Percentiles rank a stretch among this genome's conserved stretches.
These are phyloP conservation scores for Peromyscus attwateri DNA, from an alignment of 2,797 vertebrate species.

Conservation along the genomic window DNA sequence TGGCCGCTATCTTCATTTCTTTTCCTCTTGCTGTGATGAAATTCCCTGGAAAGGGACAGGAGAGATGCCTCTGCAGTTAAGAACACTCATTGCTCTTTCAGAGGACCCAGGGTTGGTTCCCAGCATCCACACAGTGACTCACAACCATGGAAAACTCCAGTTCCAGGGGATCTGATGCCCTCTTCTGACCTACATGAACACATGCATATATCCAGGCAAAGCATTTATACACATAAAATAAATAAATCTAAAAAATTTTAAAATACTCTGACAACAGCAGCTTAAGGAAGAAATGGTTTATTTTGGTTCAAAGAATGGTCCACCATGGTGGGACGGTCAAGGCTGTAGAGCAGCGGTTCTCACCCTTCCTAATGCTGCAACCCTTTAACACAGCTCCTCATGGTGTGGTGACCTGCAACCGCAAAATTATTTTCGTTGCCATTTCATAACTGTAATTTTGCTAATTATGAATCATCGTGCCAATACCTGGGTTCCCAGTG, in stretches of 20 bases:
- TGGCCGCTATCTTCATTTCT: no score
- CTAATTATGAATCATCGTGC: not conserved
- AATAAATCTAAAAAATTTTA: not conserved
- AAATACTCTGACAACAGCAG: not conserved
- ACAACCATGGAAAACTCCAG: not conserved
- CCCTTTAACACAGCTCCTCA: not conserved
- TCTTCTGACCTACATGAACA: not conserved
- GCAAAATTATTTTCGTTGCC: no score
- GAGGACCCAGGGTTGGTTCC: not conserved
- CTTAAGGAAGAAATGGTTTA: not conserved
- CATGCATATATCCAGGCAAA: not conserved
- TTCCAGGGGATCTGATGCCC: not conserved
- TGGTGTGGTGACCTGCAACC: not conserved
- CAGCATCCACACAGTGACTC: not conserved
- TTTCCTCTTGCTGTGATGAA: not conserved
- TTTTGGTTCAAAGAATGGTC: not conserved
- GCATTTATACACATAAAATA: not conserved
- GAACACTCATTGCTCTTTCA: not conserved
- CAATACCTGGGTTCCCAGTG: not conserved
- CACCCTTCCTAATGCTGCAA: no score
- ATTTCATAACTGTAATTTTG: not conserved
- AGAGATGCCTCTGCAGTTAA: rapidly evolving
- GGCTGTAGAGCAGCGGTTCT: not conserved
- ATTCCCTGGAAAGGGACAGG: not conserved
- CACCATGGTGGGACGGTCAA: not conserved